phyloP scores from a whole-genome alignment of 2,113 vertebrate genomes.

The Cichladusa arquata region DNA sequence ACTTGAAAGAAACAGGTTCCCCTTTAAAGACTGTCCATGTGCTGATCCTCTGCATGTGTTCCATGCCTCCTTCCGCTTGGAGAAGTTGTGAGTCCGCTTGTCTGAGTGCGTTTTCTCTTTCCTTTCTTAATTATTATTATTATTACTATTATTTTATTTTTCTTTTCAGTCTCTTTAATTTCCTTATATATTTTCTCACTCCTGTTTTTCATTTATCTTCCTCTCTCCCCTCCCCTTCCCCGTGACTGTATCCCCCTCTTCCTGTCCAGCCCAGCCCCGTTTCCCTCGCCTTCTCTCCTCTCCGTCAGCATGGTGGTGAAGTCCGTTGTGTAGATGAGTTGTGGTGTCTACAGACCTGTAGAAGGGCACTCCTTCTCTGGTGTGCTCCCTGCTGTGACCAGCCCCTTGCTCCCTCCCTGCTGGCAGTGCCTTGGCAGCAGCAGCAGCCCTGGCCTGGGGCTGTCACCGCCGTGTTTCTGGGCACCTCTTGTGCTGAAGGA shows the following conservation, averaged over 20 bases:
- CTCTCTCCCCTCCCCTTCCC: slow-evolving; percentile 5
- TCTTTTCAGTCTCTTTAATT: slow-evolving; percentile 63
- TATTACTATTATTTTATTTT: background rate
- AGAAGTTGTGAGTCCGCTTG: slow-evolving; percentile 87
- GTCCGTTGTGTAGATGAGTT: slow-evolving; percentile 80
- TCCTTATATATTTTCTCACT: slow-evolving; percentile 61
- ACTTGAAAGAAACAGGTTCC: slow-evolving; percentile 75
- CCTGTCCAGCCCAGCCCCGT: slow-evolving; percentile 19
- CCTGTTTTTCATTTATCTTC: slow-evolving; percentile 76
- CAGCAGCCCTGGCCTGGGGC: slow-evolving; percentile 8
- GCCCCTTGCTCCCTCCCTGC: background rate
- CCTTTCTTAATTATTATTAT: slow-evolving; percentile 8
- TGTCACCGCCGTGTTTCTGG: background rate
- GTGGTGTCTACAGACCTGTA: slow-evolving; percentile 82
- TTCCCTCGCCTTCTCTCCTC: slow-evolving; percentile 78
- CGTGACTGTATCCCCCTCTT: slow-evolving; percentile 64
- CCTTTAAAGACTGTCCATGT: slow-evolving; percentile 93
- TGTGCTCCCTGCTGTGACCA: background rate
- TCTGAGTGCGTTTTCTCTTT: slow-evolving; percentile 77
- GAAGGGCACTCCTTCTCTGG: slow-evolving; percentile 56
- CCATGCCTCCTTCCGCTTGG: slow-evolving; percentile 82
- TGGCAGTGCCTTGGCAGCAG: background rate
- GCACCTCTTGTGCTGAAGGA: background rate
- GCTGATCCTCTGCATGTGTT: slow-evolving; percentile 91
- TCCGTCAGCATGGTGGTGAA: slow-evolving; percentile 86